These are phyloP conservation scores for Tyria jacobaeae DNA, from an alignment of 2,888 invertebrate species.

Conservation along the genomic window DNA sequence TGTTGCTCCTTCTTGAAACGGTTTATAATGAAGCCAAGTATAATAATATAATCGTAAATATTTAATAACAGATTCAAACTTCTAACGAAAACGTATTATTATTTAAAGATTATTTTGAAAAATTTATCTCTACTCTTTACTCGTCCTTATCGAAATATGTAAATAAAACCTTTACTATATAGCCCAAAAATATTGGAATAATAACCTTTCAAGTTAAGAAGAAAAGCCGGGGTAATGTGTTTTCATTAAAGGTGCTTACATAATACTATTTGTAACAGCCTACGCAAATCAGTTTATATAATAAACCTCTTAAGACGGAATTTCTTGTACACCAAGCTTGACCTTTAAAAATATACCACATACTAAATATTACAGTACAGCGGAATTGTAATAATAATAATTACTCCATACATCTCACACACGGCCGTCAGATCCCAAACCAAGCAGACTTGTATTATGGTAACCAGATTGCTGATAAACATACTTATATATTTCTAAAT, in stretches of 20 bases:
- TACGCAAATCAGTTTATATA: neutral
- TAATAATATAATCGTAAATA: neutral
- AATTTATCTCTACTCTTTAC: neutral
- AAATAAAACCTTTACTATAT: neutral
- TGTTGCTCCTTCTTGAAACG: too few relatives aligned
- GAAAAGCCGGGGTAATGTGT: neutral
- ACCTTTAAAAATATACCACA: neutral
- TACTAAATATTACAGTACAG: too few relatives aligned
- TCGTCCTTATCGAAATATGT: neutral
- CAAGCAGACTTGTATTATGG: too few relatives aligned
- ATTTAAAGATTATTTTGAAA: neutral
- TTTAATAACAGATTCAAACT: neutral
- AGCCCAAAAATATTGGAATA: neutral
- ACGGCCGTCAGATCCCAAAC: too few relatives aligned
- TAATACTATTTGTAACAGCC: neutral
- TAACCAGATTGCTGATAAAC: too few relatives aligned
- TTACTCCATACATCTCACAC: too few relatives aligned
- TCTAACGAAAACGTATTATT: neutral
- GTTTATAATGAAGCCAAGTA: neutral
- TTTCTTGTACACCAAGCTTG: neutral
- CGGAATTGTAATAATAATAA: neutral
- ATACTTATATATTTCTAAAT: too few relatives aligned
- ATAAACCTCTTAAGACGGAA: neutral
- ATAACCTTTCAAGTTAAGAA: neutral
- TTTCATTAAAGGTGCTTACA: neutral